Evolutionary conservation across 2,797 vertebrate species (phyloP).

Genomic region (Megaceryle alcyon): DNA sequence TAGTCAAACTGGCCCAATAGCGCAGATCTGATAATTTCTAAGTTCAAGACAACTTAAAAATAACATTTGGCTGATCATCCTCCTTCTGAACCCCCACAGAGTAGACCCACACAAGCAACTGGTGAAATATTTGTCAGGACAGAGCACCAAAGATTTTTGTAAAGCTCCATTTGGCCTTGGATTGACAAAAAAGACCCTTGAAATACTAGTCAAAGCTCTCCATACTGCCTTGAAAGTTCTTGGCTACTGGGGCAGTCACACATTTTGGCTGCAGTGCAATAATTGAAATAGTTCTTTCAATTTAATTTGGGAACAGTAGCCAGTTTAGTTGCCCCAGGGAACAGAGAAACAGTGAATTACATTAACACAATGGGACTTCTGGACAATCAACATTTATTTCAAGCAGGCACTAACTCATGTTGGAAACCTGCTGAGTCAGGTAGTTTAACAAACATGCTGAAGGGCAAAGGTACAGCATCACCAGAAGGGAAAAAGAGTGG

Average conservation of each 20-base stretch:
- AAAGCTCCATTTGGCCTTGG: neutral
- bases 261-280: slow-evolving; percentile 7
- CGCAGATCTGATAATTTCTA: neutral
- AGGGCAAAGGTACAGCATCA: slow-evolving; percentile 46
- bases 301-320: slow-evolving; percentile 48
- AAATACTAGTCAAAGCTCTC: neutral
- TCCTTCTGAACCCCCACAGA: neutral
- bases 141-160: neutral
- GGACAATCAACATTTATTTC: slow-evolving; percentile 60
- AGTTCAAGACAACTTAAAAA: neutral
- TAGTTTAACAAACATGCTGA: slow-evolving; percentile 52
- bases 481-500: neutral
- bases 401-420: slow-evolving; percentile 44
- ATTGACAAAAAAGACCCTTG: neutral
- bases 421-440: slow-evolving; percentile 58
- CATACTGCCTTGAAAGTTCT: slow-evolving; percentile 10
- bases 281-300: slow-evolving; percentile 37
- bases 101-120: neutral
- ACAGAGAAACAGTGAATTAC: slow-evolving; percentile 54
- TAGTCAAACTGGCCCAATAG: neutral
- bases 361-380: slow-evolving; percentile 52
- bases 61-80: neutral
- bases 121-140: neutral
- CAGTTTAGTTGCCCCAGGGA: slow-evolving; percentile 43
- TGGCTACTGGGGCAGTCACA: neutral